These are phyloP conservation scores for Metalampra italica DNA, from an alignment of 2,888 invertebrate species.

Conservation along the genomic window DNA sequence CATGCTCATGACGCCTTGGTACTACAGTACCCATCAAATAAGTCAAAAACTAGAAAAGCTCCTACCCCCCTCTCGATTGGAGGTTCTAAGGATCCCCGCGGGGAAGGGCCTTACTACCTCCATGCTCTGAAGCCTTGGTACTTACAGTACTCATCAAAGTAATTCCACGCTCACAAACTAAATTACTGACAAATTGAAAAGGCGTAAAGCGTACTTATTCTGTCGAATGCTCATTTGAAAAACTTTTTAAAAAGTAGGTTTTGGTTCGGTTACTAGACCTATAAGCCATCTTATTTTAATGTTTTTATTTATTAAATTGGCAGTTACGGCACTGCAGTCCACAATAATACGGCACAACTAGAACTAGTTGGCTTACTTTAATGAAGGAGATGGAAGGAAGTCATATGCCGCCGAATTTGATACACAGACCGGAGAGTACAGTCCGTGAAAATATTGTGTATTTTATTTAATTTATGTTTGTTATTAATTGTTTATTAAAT, in stretches of 20 bases:
- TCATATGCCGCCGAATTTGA: constrained; percentile 12
- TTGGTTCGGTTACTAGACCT: too few species aligned
- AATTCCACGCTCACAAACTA: constrained; percentile 30
- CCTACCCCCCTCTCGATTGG: not conserved
- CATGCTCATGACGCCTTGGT: too few species aligned
- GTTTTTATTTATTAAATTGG: too few species aligned
- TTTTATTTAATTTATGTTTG: not conserved
- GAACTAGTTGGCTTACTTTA: too few species aligned
- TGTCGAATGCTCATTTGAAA: not conserved
- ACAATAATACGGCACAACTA: too few species aligned
- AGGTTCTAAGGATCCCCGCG: not conserved
- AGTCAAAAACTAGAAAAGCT: not conserved
- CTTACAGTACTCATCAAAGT: constrained; percentile 29
- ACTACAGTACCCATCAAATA: too few species aligned
- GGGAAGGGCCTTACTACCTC: not conserved
- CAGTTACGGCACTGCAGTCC: too few species aligned
- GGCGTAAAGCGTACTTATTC: constrained; percentile 26
- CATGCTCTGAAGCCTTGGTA: not conserved
- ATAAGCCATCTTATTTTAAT: too few species aligned
- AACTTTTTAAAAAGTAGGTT: too few species aligned
- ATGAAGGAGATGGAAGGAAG: too few species aligned
- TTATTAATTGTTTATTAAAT: too few species aligned
- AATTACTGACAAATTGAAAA: constrained; percentile 46
- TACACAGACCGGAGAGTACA: constrained; percentile 14
- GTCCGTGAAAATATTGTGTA: constrained; percentile 16